A percentile compares a stretch with the other conserved stretches of the same genome.
These are phyloP conservation scores for Gari tellinella DNA, from an alignment of 2,888 invertebrate genomes.

Conservation along the genomic window DNA sequence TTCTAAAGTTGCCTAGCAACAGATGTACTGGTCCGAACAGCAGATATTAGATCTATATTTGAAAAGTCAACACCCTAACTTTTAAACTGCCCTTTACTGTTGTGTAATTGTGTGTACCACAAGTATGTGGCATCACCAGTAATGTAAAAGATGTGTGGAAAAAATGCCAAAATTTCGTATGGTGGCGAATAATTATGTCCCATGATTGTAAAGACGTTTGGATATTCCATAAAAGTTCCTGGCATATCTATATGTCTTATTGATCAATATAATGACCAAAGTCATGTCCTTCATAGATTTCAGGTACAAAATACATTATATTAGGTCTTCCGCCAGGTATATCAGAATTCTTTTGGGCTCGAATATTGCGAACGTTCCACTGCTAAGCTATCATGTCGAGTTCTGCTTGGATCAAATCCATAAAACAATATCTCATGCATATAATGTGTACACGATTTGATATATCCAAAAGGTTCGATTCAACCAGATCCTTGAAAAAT, in stretches of 20 bases:
- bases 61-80: too few relatives aligned
- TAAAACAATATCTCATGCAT: slow-evolving; percentile 36
- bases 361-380: slow-evolving; percentile 10
- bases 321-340: slow-evolving; percentile 12
- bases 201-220: not conserved
- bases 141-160: too few relatives aligned
- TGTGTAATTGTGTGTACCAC: too few relatives aligned
- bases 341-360: slow-evolving; percentile 7
- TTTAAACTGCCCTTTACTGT: too few relatives aligned
- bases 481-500: slow-evolving; percentile 35
- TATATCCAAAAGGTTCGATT: slow-evolving; percentile 4
- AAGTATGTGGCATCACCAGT: too few relatives aligned
- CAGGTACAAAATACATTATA: slow-evolving; percentile 9
- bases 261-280: slow-evolving; percentile 7
- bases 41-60: too few relatives aligned
- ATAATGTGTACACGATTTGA: slow-evolving; percentile 8
- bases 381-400: slow-evolving; percentile 6
- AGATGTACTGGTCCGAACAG: too few relatives aligned
- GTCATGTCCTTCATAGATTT: slow-evolving; percentile 12
- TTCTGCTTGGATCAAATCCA: slow-evolving; percentile 14
- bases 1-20: too few relatives aligned
- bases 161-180: too few relatives aligned
- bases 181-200: too few relatives aligned
- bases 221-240: not conserved
- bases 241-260: slow-evolving; percentile 2